Evolutionary conservation across 2,113 vertebrate genomes (phyloP), one percentile per base, ranked within the genome.

Genomic region (Hipposideros armiger): DNA sequence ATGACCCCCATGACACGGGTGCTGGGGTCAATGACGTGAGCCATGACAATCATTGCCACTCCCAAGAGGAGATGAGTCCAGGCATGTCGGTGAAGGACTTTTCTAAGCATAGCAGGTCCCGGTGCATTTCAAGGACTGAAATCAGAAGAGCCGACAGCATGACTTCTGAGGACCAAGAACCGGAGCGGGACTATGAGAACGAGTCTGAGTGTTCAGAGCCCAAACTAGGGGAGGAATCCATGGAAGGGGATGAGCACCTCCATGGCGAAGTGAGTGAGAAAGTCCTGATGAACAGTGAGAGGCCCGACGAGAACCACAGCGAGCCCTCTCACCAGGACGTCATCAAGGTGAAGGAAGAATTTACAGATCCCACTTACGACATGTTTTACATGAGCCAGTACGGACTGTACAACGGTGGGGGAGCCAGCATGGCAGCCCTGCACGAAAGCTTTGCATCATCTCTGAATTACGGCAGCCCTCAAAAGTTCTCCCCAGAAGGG

Each of bases 381-480:
- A 99, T 99, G 99, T 99, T 99, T 98, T 99, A 99, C 98, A 99
- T 99, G 99, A 99, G 99, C 98, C 99, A 99, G 96, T 99, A 99
- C 4, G 99, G 99, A 98, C 99, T 99, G 72, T 99, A 99, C 96
- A 99, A 99, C 5, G 99, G 99, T 20, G 98, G 98, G 54, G 98
- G 98, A 26, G 99, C 99, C 60, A 99, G 99, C 98, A 99, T 99
- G 99, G 99, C 99, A 77, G 99, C 99, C 90, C 98, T 99, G 95
- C 99, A 99, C 74, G 99, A 99, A 98, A 99, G 99, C 98, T 99
- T 99, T 50, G 98, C 99, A 87, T 99, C 99, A 19, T 99, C 99
- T 4, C 99, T 99, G 99, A 99, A 98, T 97, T 99, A 99, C 2
- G 99, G 99, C 96, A 99, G 99, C 97, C 99, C 99, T 66, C 99